Evolutionary conservation across 2,888 invertebrate genomes (phyloP).

Genomic region (Torymus auratus): DNA sequence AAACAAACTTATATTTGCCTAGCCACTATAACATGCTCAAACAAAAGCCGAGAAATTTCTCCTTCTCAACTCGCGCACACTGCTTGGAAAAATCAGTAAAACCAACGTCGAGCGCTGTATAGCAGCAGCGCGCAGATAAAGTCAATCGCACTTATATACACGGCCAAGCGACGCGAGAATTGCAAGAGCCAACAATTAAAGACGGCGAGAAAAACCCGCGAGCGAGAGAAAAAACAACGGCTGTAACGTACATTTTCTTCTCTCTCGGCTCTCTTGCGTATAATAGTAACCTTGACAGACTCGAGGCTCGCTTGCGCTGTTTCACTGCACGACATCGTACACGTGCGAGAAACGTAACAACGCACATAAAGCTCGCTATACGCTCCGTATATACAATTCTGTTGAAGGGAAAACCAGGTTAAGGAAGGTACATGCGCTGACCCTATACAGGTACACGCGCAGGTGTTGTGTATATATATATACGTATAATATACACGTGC

Average conservation of each 20-base stretch:
- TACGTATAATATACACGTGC: too few relatives aligned
- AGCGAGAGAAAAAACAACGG: background rate
- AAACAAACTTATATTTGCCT: background rate
- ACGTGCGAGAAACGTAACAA: too few relatives aligned
- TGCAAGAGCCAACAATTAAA: constrained; percentile 14
- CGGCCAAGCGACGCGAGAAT: background rate
- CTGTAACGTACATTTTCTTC: constrained; percentile 2
- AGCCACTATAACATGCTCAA: background rate
- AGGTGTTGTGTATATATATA: too few relatives aligned
- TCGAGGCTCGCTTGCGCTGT: too few relatives aligned
- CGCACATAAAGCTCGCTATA: constrained; percentile 14
- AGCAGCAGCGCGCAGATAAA: background rate
- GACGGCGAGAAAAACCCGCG: background rate
- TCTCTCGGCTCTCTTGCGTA: background rate
- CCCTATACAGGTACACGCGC: too few relatives aligned
- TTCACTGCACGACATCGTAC: too few relatives aligned
- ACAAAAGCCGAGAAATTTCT: constrained; percentile 1
- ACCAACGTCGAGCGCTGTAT: background rate
- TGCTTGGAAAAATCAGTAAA: constrained; percentile 14
- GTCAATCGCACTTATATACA: background rate
- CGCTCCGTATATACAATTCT: background rate
- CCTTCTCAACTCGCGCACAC: too few relatives aligned
- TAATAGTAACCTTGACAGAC: constrained; percentile 29
- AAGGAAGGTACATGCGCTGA: constrained; percentile 10
- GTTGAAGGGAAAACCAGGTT: constrained; percentile 28